Conservation (phyloP, 2,113 vertebrate species). For the Micronycteris hirsuta region DNA sequence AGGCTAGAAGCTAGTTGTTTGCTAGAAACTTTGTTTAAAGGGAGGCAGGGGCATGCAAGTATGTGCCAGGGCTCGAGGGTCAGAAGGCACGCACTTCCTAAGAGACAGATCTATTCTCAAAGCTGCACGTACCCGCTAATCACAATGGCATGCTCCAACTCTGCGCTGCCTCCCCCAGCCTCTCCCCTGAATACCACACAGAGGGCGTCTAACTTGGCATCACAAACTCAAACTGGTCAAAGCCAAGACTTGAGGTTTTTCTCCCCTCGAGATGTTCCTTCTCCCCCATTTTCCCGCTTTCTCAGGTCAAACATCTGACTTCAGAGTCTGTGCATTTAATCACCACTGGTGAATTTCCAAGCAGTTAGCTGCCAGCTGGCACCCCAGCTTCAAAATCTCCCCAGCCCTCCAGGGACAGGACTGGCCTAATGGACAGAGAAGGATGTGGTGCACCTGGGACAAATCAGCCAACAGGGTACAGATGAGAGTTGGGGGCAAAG, state of each 20-base stretch:
- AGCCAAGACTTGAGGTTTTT: background rate
- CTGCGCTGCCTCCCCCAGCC: background rate
- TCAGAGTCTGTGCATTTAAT: background rate
- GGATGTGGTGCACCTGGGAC: background rate
- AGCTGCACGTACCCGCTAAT: background rate
- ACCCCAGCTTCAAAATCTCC: background rate
- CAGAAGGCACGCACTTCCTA: background rate
- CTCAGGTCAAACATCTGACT: background rate
- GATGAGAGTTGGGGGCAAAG: background rate
- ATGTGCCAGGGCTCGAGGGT: no score
- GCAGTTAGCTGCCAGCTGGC: background rate
- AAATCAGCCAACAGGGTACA: no score
- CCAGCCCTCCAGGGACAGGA: background rate
- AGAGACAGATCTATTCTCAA: background rate
- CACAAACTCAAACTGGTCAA: background rate
- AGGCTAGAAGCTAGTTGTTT: background rate
- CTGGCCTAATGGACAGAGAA: background rate
- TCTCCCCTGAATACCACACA: background rate
- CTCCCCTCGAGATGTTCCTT: background rate
- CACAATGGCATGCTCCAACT: rapidly evolving
- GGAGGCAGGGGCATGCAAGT: background rate
- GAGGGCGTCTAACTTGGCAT: background rate
- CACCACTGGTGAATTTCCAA: background rate
- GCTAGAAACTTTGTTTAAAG: no score
- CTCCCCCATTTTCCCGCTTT: background rate